Base-by-base conservation (phyloP, 2,888 invertebrate species). In the Apeira syringaria region DNA sequence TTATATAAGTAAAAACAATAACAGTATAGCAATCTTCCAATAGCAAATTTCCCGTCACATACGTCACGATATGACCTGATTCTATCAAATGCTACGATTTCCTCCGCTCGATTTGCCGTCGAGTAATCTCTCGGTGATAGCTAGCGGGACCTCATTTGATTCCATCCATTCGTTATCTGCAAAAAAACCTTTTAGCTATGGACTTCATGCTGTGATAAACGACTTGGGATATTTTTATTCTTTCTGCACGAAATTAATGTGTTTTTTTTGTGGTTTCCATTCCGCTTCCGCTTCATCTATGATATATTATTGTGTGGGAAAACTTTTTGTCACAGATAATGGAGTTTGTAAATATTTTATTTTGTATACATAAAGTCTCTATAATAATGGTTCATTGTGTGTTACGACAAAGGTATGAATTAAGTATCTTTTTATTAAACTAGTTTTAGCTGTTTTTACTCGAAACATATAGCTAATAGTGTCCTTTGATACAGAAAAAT, bases 31-130 rank as follows among this genome's bases (percentile, higher is more conserved):
- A n/a, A n/a, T n/a, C n/a, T n/a, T n/a, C n/a, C n/a, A n/a, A n/a
- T n/a, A n/a, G n/a, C n/a, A n/a, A n/a, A n/a, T n/a, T n/a, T 1
- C 17, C 17, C 17, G 15, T 11, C 11, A 1, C 22, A 13, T 34
- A 37, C 27, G 27, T 15, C 25, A 27, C 11, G 22, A 37, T 43
- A 12, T 48, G 50, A 52, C 52, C 54, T 44, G 47, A 47, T 50
- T 55, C 32, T 36, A 27, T 24, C 25, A 17, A 41, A 39, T 35
- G 43, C 25, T 28, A 33, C 41, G 18, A 44, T 43, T 24, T 11
- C 45, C 33, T 34, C 20, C 41, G 44, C 38, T 39, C 51, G 52
- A 52, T 55, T 52, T 50, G 28, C 42, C 35, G 34, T n/a, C n/a
- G 35, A 41, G 34, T 31, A 41, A 47, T 43, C 39, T 39, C 18